A percentile compares a stretch with the other conserved stretches of the same genome.
Evolutionary conservation across 1,140 invertebrate genomes (phyloP).

Genomic region (Caerostris darwini): DNA sequence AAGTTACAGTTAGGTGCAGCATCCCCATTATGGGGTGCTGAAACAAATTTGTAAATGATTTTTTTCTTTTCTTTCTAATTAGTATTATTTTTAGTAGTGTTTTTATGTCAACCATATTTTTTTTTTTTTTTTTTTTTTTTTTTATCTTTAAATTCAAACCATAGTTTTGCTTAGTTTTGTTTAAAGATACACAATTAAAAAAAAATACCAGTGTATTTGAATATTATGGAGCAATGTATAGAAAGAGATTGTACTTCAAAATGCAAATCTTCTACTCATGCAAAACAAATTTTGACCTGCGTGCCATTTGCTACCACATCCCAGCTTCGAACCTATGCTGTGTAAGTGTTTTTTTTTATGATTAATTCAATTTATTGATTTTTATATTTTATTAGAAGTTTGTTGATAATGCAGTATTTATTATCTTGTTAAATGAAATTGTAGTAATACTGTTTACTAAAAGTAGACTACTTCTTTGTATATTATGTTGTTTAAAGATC

Average conservation of each 20-base stretch:
- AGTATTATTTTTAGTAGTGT: slow-evolving; percentile 86
- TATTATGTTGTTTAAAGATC: too few species aligned
- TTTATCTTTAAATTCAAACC: slow-evolving; percentile 86
- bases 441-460: not conserved
- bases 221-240: not conserved
- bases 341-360: slow-evolving; percentile 46
- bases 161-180: not conserved
- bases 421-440: not conserved
- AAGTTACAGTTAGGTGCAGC: not conserved
- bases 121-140: slow-evolving; percentile 42
- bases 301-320: slow-evolving; percentile 35
- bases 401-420: not conserved
- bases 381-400: not conserved
- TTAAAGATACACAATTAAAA: not conserved
- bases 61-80: slow-evolving; percentile 80
- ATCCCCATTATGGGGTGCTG: slow-evolving; percentile 59
- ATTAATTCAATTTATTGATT: not conserved
- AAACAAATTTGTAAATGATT: slow-evolving; percentile 63
- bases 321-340: slow-evolving; percentile 56
- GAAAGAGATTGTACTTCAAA: slow-evolving; percentile 74
- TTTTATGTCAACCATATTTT: not conserved
- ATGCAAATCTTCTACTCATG: slow-evolving; percentile 72
- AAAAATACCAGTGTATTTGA: not conserved
- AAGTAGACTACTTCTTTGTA: not conserved
- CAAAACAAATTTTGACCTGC: slow-evolving; percentile 56